These are phyloP conservation scores for Octodon degus DNA, from an alignment of 2,113 vertebrate genomes.

Conservation along the genomic window DNA sequence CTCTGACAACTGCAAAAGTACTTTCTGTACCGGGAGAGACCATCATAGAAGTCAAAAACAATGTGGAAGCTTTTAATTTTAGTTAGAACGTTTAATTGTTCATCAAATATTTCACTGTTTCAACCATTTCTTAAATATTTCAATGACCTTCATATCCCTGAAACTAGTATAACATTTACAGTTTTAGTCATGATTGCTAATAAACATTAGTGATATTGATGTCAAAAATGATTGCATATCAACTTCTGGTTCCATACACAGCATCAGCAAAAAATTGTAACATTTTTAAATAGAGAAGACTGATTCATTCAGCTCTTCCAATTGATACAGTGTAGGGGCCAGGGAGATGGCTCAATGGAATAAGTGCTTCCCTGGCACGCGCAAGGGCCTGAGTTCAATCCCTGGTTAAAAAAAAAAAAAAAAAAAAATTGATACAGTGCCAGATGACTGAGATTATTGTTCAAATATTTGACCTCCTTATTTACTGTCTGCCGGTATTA, in stretches of 20 bases:
- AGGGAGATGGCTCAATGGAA: too few species aligned
- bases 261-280: not conserved
- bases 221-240: not conserved
- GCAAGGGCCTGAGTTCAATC: too few species aligned
- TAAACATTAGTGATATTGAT: not conserved
- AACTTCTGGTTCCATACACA: not conserved
- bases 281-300: not conserved
- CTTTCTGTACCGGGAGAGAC: not conserved
- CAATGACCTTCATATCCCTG: not conserved
- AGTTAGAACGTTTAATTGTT: not conserved
- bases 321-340: not conserved
- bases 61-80: not conserved
- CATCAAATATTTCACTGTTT: not conserved
- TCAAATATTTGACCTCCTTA: not conserved
- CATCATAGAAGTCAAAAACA: not conserved
- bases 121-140: not conserved
- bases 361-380: too few species aligned
- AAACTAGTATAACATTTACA: not conserved
- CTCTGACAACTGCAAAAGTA: not conserved
- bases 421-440: not conserved
- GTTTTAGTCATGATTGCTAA: not conserved
- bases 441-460: not conserved
- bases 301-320: not conserved
- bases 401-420: too few species aligned
- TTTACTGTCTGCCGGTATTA: not conserved